phyloP scores from a whole-genome alignment of 2,113 vertebrate genomes.

The Drymodes brunneopygia region DNA sequence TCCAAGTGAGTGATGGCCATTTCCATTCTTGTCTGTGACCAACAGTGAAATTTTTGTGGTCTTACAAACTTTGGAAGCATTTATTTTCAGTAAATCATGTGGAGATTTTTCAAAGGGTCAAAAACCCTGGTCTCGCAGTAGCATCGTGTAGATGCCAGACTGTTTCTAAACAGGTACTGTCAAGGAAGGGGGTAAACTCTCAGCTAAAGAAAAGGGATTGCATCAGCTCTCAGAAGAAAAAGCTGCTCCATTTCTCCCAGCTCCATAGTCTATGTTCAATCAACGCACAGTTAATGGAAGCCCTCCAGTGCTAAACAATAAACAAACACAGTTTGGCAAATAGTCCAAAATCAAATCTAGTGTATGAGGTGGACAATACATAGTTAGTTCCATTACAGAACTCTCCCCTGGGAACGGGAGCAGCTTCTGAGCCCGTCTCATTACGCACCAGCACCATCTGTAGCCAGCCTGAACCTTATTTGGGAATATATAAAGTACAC shows the following conservation, averaged over 20 bases:
- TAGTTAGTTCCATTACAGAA: slow-evolving; percentile 86
- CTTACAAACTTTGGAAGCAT: slow-evolving; percentile 29
- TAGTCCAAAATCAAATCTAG: slow-evolving; percentile 91
- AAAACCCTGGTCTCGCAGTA: not conserved
- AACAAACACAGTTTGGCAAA: slow-evolving; percentile 86
- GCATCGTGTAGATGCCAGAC: slow-evolving; percentile 7
- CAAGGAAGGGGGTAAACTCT: slow-evolving; percentile 53
- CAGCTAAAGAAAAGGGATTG: slow-evolving; percentile 71
- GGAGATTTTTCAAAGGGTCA: slow-evolving; percentile 26
- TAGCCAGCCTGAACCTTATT: slow-evolving; percentile 89
- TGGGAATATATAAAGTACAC: slow-evolving; percentile 91
- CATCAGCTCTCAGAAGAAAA: slow-evolving; percentile 65
- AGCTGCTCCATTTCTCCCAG: slow-evolving; percentile 62
- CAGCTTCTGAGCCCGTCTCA: slow-evolving; percentile 81
- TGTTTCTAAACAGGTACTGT: slow-evolving; percentile 55
- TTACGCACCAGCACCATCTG: slow-evolving; percentile 92
- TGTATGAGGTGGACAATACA: slow-evolving; percentile 82
- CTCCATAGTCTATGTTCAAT: slow-evolving; percentile 75
- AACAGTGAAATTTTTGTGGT: not conserved
- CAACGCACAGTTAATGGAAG: slow-evolving; percentile 78
- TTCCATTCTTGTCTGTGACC: slow-evolving; percentile 9
- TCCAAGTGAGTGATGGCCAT: slow-evolving; percentile 11
- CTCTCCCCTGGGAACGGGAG: slow-evolving; percentile 83
- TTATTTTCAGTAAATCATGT: slow-evolving; percentile 41
- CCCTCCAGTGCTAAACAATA: slow-evolving; percentile 80